Base-by-base conservation (phyloP, 2,113 vertebrate genomes). In the Trachemys scripta region DNA sequence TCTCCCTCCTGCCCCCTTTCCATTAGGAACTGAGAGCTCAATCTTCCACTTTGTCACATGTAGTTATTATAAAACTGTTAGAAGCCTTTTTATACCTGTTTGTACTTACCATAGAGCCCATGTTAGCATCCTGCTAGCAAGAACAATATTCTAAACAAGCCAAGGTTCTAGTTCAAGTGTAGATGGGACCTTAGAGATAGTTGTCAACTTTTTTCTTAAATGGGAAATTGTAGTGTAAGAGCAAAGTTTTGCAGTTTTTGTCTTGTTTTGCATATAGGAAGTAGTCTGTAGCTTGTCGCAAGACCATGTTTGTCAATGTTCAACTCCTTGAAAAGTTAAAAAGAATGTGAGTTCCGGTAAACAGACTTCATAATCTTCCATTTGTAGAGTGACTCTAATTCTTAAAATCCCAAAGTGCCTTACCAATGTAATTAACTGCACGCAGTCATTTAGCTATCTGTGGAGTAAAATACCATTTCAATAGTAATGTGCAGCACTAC, bases 351-450 rank as follows among this genome's bases (percentile, higher is more conserved):
- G 82, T 20, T 75, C 42, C 84, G 53, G 5, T 38, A 50, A 7
- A 22, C 72, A 57, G 31, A 45, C 80, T 47, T 54, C 75, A 51
- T 69, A 69, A 17, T 19, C 4, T 76, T 8, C 57, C 79, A 9
- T 53, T 10, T 42, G 4, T 54, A 50, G 27, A 84, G 8, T 38
- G 20, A 76, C 24, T 75, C 14, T 69, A 90, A 76, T 56, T 50
- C 19, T 24, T 78, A 93, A n/a, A 90, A 84, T 76, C 47, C 1
- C 3, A 76, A 91, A 94, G 11, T n/a, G 20, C 1, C 0, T 53
- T 5, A 16, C 0, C 0, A 14, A 2, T 75, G 81, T 87, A 78
- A 35, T 1, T 1, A n/a, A 1, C 8, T 88, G 11, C 91, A 53
- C 91, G 25, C 16, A 89, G 1, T 75, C 56, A 82, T 47, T 94